Conservation (phyloP, 1,140 invertebrate species). For the Camponotus vicinus region DNA sequence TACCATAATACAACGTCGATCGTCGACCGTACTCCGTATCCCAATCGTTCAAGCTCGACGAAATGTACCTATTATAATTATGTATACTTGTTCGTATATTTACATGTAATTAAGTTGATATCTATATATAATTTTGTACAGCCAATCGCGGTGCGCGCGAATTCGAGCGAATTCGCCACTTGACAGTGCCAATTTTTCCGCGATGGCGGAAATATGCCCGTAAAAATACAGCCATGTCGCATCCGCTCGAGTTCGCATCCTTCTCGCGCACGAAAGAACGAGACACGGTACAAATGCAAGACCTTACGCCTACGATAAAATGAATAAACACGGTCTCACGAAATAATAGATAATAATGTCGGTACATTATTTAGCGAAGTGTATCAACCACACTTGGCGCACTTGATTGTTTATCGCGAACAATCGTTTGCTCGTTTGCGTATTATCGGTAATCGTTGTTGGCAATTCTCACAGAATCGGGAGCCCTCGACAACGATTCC, state of each 20-base stretch:
- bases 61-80: slow-evolving; percentile 56
- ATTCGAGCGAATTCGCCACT: slow-evolving; percentile 4
- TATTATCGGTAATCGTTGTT: slow-evolving; percentile 21
- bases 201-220: neutral
- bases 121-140: slow-evolving; percentile 77
- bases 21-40: slow-evolving; percentile 5
- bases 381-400: slow-evolving; percentile 57
- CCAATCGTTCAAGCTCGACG: slow-evolving; percentile 38
- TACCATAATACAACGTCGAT: too few relatives aligned
- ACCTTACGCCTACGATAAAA: slow-evolving; percentile 79
- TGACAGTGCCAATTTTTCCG: slow-evolving; percentile 4
- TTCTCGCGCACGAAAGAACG: slow-evolving; percentile 52
- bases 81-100: slow-evolving; percentile 70
- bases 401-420: slow-evolving; percentile 24
- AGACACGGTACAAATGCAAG: slow-evolving; percentile 85
- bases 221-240: neutral
- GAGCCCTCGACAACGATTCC: slow-evolving; percentile 14
- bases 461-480: neutral
- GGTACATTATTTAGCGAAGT: slow-evolving; percentile 53
- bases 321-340: slow-evolving; percentile 59
- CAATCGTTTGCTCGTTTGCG: neutral
- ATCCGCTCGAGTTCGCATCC: slow-evolving; percentile 19
- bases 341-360: slow-evolving; percentile 66
- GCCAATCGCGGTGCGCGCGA: slow-evolving; percentile 63
- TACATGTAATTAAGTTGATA: slow-evolving; percentile 70